Evolutionary conservation across 2,113 vertebrate genomes (phyloP).

Genomic region (Leucoraja erinaceus): DNA sequence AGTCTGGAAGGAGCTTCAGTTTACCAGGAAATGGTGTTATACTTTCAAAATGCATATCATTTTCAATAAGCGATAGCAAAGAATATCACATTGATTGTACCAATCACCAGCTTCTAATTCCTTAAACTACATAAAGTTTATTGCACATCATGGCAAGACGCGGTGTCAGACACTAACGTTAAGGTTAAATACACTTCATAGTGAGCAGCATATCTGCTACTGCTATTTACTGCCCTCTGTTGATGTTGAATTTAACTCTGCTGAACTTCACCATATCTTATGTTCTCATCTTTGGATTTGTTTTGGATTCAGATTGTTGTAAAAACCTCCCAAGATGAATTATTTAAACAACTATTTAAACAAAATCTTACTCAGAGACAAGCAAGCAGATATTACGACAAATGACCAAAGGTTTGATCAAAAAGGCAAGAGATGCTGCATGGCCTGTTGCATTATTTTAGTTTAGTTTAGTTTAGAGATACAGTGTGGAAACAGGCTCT

Average conservation of each 20-base stretch:
- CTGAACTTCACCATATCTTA: background rate
- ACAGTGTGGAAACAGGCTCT: background rate
- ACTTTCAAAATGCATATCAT: background rate
- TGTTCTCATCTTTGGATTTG: background rate
- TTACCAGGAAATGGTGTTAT: background rate
- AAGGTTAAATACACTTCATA: background rate
- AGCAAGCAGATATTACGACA: background rate
- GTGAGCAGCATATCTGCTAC: background rate
- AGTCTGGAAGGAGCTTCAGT: background rate
- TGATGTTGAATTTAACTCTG: background rate
- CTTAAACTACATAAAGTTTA: background rate
- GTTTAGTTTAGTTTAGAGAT: background rate
- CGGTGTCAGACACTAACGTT: background rate
- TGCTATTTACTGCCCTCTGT: background rate
- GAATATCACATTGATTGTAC: background rate
- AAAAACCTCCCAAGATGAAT: background rate
- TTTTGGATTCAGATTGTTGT: background rate
- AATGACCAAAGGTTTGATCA: background rate
- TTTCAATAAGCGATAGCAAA: background rate
- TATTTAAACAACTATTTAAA: background rate
- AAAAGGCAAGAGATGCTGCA: background rate
- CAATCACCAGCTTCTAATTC: background rate
- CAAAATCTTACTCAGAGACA: background rate
- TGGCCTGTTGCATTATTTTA: too few species aligned
- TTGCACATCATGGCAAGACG: background rate